phyloP scores from a whole-genome alignment of 1,140 invertebrate species.

The Drosophila hydei region DNA sequence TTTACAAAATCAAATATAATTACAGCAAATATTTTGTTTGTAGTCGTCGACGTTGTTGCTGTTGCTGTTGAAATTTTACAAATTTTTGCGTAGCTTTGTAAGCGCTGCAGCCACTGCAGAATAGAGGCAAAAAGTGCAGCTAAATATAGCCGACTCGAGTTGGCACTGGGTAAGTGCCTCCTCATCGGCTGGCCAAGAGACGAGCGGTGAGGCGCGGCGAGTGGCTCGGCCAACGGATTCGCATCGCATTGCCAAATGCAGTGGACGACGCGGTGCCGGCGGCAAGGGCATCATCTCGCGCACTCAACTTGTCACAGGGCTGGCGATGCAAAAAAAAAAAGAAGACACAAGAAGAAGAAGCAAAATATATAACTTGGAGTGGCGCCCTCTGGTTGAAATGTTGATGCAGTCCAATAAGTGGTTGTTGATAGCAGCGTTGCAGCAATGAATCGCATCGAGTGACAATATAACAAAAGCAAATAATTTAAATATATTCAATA shows the following conservation, averaged over 20 bases:
- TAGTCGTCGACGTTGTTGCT: neutral
- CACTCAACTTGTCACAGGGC: conserved; percentile 72
- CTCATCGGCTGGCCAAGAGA: conserved; percentile 30
- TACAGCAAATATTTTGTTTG: conserved; percentile 52
- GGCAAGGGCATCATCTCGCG: conserved; percentile 7
- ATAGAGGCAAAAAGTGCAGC: conserved; percentile 51
- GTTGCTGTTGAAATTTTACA: conserved; percentile 47
- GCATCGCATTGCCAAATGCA: conserved; percentile 70
- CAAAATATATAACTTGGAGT: conserved; percentile 43
- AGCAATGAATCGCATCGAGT: conserved; percentile 33
- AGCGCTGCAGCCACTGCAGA: conserved; percentile 46
- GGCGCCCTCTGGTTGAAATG: conserved; percentile 24
- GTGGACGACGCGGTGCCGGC: conserved; percentile 34
- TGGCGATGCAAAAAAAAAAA: conserved; percentile 30
- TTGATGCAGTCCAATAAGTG: conserved; percentile 43
- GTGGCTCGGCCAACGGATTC: conserved; percentile 40
- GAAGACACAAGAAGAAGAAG: neutral
- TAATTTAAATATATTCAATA: conserved; percentile 9
- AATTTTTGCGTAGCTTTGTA: conserved; percentile 72
- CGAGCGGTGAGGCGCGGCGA: conserved; percentile 30
- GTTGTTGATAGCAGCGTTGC: conserved; percentile 12
- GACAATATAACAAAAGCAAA: conserved; percentile 19
- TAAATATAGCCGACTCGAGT: conserved; percentile 67
- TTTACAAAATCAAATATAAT: conserved; percentile 68
- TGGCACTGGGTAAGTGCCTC: conserved; percentile 70